Percentiles rank a stretch among this genome's conserved stretches.
Conservation (phyloP, 1,140 invertebrate species). For the Cotesia glomerata region DNA sequence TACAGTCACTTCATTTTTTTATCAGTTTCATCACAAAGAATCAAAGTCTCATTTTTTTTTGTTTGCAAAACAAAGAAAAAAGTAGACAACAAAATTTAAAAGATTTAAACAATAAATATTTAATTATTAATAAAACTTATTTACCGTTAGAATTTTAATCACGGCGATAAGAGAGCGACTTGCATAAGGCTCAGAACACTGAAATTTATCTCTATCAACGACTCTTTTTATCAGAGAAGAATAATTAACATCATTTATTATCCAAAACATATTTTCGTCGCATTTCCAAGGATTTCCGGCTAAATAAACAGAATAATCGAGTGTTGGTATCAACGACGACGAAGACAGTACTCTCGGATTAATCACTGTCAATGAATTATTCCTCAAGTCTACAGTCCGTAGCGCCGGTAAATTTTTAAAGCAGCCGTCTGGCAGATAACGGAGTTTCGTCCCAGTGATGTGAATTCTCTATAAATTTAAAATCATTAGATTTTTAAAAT, state of each 20-base stretch:
- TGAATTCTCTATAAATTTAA: conserved; percentile 48
- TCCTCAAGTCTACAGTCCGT: conserved; percentile 58
- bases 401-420: conserved; percentile 54
- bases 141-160: conserved; percentile 65
- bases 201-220: conserved; percentile 62
- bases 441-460: conserved; percentile 59
- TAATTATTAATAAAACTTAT: conserved; percentile 47
- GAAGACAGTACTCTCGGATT: conserved; percentile 49
- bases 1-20: neutral
- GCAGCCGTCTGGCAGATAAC: conserved; percentile 45
- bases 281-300: conserved; percentile 68
- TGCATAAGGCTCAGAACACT: conserved; percentile 62
- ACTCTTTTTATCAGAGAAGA: conserved; percentile 54
- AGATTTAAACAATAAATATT: neutral
- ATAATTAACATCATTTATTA: conserved; percentile 54
- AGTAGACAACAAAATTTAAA: too few relatives aligned
- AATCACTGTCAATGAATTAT: conserved; percentile 58
- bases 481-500: conserved; percentile 3
- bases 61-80: too few relatives aligned
- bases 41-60: too few relatives aligned
- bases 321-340: conserved; percentile 39
- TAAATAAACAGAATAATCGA: conserved; percentile 46
- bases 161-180: conserved; percentile 64
- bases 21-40: neutral
- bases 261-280: conserved; percentile 65